A percentile compares a stretch with the other conserved stretches of the same genome.
phyloP scores from a whole-genome alignment of 1,140 invertebrate species.

The Drosophila sechellia region DNA sequence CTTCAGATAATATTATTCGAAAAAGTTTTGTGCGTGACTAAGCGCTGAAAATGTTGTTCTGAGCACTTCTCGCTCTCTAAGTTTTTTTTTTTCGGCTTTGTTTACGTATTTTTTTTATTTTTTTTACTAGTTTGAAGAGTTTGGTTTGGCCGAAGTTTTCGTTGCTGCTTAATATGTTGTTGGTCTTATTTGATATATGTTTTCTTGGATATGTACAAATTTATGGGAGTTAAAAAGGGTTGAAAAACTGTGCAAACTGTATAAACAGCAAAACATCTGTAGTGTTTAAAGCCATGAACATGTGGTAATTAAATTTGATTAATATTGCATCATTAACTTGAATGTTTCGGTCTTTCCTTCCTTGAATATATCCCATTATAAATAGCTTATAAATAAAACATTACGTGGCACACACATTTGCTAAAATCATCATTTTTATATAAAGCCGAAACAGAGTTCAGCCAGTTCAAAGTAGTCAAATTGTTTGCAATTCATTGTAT shows the following conservation, averaged over 20 bases:
- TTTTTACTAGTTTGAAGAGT: conserved; percentile 30
- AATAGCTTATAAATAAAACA: too few relatives aligned
- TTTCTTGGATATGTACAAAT: conserved; percentile 4
- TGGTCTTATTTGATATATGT: conserved; percentile 4
- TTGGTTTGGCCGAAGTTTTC: conserved; percentile 15
- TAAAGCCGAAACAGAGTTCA: too few relatives aligned
- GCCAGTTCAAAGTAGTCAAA: neutral
- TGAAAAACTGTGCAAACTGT: neutral
- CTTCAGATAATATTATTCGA: conserved; percentile 51
- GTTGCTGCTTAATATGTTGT: conserved; percentile 20
- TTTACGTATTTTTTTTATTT: conserved; percentile 3
- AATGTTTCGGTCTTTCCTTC: neutral
- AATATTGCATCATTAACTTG: neutral
- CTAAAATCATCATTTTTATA: too few relatives aligned
- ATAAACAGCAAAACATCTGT: conserved; percentile 8
- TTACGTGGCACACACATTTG: too few relatives aligned
- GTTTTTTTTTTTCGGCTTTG: conserved; percentile 12
- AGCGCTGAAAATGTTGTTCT: conserved; percentile 44
- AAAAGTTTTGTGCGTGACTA: conserved; percentile 60
- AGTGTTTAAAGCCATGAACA: neutral
- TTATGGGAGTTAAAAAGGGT: conserved; percentile 1
- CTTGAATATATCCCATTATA: too few relatives aligned
- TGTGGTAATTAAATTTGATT: neutral
- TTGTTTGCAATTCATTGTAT: neutral
- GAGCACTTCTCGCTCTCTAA: conserved; percentile 30